A percentile compares a stretch with the other conserved stretches of the same genome.
Evolutionary conservation across 2,113 vertebrate genomes (phyloP).

Genomic region (Protobothrops mucrosquamatus): DNA sequence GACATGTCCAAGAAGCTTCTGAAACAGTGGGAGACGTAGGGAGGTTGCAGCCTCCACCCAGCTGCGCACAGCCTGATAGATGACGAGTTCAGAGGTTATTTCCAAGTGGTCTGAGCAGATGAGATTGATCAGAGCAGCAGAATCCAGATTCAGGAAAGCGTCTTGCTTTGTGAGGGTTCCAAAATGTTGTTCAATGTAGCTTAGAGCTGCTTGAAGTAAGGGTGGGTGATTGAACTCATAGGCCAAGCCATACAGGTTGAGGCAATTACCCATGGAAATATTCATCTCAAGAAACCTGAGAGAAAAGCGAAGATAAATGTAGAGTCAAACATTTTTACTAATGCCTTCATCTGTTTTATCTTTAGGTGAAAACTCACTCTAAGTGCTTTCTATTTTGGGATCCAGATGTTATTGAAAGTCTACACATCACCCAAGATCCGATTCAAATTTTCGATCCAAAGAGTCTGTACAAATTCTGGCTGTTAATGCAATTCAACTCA

Average conservation of each 20-base stretch:
- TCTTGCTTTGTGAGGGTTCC: slow-evolving; percentile 74
- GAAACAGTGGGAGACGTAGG: slow-evolving; percentile 74
- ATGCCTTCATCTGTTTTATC: background rate
- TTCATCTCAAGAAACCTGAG: slow-evolving; percentile 77
- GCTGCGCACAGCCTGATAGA: slow-evolving; percentile 75
- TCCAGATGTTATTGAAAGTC: background rate
- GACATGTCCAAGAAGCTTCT: slow-evolving; percentile 72
- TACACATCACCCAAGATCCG: background rate
- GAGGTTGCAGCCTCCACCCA: slow-evolving; percentile 75
- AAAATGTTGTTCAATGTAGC: slow-evolving; percentile 78
- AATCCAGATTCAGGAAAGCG: slow-evolving; percentile 77
- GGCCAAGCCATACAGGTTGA: slow-evolving; percentile 80
- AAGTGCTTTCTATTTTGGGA: background rate
- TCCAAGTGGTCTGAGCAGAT: slow-evolving; percentile 76
- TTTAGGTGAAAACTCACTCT: background rate
- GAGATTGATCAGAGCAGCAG: slow-evolving; percentile 73
- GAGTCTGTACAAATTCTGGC: background rate
- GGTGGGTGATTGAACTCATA: slow-evolving; percentile 78
- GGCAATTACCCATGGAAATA: slow-evolving; percentile 77
- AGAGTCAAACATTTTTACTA: background rate
- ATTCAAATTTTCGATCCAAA: background rate
- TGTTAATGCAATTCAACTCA: background rate
- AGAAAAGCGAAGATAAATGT: background rate
- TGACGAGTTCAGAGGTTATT: slow-evolving; percentile 74
- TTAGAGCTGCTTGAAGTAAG: slow-evolving; percentile 72